Evolutionary conservation across 2,113 vertebrate genomes (phyloP), one percentile per base, ranked within the genome.

Genomic region (Cariama cristata): DNA sequence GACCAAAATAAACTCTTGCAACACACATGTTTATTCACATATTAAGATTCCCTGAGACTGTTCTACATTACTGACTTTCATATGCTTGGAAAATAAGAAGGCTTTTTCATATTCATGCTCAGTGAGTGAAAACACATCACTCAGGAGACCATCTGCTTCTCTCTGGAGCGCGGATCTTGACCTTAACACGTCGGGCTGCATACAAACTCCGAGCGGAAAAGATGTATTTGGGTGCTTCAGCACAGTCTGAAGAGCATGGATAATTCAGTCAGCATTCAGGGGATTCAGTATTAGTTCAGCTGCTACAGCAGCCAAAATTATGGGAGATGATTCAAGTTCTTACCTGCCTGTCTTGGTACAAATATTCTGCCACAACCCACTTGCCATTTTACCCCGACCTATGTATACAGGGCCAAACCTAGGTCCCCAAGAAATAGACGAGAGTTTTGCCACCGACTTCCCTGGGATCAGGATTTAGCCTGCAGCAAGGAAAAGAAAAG

Each of bases 101-200:
- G 38, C 62, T 87, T 75, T 95, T 96, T 92, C 90, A 73, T 93
- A 92, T 55, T 40, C 62, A 79, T 88, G 77, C 81, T 47, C 50
- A 88, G 81, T n/a, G 66, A 96, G 67, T 75, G 66, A 93, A 93
- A 95, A 97, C 62, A 94, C 38, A 90, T 96, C 92, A 91, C 67
- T 96, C 95, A 88, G 75, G 69, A 96, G 87, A 95, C 92, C 88
- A 89, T 95, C 92, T 96, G 93, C 88, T 97, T 96, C 93, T 82
- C 77, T 84, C 89, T 66, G 42, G 89, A 96, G 81, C 12, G 5
- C 13, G 8, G 87, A 93, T 95, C 91, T 96, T 96, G 96, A 96
- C 97, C 96, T 91, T 86, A 96, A 96, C 91, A 93, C 22, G 0
- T 85, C 2, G 42, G 84, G 84, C 89, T 96, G 89, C 90, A 80